These are phyloP conservation scores for Psophia crepitans DNA, from an alignment of 2,113 vertebrate species.

Conservation along the genomic window DNA sequence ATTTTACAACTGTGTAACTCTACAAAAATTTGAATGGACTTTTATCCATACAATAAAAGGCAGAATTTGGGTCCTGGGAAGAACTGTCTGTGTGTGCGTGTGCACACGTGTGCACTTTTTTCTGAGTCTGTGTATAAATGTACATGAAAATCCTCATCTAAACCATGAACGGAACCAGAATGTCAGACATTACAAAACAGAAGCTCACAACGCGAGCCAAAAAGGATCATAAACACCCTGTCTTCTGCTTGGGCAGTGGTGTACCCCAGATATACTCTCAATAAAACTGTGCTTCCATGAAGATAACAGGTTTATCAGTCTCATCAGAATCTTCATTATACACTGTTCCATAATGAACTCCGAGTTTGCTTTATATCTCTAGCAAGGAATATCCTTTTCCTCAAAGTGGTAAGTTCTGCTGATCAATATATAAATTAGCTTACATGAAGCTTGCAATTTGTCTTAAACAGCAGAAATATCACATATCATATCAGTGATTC, in stretches of 20 bases:
- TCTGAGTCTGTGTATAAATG: not conserved
- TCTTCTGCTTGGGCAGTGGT: not conserved
- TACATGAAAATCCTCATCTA: not conserved
- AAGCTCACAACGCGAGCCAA: not conserved
- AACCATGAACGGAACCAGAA: not conserved
- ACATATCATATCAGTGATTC: not conserved
- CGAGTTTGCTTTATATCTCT: not conserved
- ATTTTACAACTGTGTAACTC: not conserved
- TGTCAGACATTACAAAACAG: not conserved
- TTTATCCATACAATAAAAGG: not conserved
- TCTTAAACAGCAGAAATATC: not conserved
- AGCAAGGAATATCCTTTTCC: not conserved
- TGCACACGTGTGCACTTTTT: not conserved
- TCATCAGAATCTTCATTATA: not conserved
- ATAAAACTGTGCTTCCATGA: not conserved
- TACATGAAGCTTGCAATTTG: not conserved
- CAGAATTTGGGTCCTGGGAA: not conserved
- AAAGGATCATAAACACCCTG: not conserved
- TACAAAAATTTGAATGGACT: not conserved
- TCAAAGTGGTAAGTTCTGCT: not conserved
- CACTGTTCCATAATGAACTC: not conserved
- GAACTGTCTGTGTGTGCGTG: not conserved
- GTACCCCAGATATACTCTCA: not conserved
- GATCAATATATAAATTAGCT: not conserved
- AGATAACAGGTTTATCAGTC: not conserved